These are phyloP conservation scores for Oncorhynchus masou DNA, from an alignment of 2,113 vertebrate genomes.

Conservation along the genomic window DNA sequence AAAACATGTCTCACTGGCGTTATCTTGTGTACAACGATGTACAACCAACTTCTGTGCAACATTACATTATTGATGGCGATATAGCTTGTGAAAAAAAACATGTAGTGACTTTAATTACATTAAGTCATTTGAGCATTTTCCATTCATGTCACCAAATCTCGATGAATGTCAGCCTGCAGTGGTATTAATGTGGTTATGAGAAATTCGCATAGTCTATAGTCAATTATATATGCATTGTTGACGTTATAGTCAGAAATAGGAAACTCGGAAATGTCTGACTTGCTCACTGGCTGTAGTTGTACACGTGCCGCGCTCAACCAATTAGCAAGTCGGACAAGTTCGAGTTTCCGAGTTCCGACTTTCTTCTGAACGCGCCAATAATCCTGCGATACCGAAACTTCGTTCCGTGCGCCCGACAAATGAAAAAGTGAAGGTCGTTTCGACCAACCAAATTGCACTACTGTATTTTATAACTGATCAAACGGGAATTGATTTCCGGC, in stretches of 20 bases:
- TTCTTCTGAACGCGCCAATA: slow-evolving; percentile 19
- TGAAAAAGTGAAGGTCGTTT: slow-evolving; percentile 38
- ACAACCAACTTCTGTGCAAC: neutral
- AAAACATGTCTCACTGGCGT: slow-evolving; percentile 17
- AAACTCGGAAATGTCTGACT: too few relatives aligned
- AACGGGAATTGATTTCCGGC: too few relatives aligned
- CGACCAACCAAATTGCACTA: neutral
- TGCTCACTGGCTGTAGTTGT: too few relatives aligned
- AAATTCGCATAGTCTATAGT: slow-evolving; percentile 56
- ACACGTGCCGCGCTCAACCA: too few relatives aligned
- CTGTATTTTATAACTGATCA: neutral
- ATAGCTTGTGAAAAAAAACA: neutral
- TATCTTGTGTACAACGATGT: slow-evolving; percentile 21
- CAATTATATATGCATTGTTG: neutral
- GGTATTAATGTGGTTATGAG: slow-evolving; percentile 14
- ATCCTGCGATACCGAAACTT: slow-evolving; percentile 35
- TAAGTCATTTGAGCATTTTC: too few relatives aligned
- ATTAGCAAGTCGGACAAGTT: too few relatives aligned
- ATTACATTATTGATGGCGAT: too few relatives aligned
- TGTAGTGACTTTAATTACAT: too few relatives aligned
- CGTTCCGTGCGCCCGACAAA: neutral
- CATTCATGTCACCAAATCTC: too few relatives aligned
- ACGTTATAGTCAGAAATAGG: too few relatives aligned
- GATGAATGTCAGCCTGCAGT: too few relatives aligned
- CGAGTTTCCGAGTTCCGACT: too few relatives aligned